A percentile compares a stretch with the other conserved stretches of the same genome.
These are phyloP conservation scores for Gouania willdenowi DNA, from an alignment of 2,797 vertebrate genomes.

Conservation along the genomic window DNA sequence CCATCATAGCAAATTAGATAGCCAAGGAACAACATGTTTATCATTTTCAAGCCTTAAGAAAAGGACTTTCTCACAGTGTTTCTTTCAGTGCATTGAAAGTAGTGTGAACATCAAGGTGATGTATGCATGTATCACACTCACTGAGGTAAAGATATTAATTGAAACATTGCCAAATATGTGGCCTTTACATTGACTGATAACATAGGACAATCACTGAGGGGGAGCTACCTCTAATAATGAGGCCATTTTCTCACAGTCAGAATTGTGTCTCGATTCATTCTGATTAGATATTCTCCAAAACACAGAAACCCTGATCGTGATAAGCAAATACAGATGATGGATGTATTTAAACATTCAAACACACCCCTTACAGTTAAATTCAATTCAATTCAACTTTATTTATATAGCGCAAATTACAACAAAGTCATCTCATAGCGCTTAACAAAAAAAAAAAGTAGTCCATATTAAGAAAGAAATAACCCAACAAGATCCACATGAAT, in stretches of 20 bases:
- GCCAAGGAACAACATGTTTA: conserved; percentile 68
- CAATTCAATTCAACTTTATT: too few species aligned
- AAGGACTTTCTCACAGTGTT: conserved; percentile 39
- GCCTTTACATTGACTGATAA: conserved; percentile 43
- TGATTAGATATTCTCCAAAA: too few species aligned
- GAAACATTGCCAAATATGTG: conserved; percentile 27
- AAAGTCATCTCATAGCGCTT: too few species aligned
- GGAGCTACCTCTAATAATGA: conserved; percentile 26
- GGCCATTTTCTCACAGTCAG: conserved; percentile 30
- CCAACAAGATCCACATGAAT: too few species aligned
- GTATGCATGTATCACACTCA: conserved; percentile 26
- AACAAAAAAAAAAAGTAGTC: too few species aligned
- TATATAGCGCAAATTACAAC: too few species aligned
- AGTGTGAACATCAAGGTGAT: conserved; percentile 47
- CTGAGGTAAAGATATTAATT: conserved; percentile 42
- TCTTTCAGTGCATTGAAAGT: conserved; percentile 35
- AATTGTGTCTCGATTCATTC: background rate
- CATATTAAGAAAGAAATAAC: too few species aligned
- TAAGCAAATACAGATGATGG: too few species aligned
- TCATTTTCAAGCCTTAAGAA: conserved; percentile 61
- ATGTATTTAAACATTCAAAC: too few species aligned
- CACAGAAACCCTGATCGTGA: too few species aligned
- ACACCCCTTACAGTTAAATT: too few species aligned
- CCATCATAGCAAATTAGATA: conserved; percentile 71
- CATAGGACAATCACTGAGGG: conserved; percentile 33